phyloP scores from a whole-genome alignment of 2,797 vertebrate species.

The Syndactyla subalaris region DNA sequence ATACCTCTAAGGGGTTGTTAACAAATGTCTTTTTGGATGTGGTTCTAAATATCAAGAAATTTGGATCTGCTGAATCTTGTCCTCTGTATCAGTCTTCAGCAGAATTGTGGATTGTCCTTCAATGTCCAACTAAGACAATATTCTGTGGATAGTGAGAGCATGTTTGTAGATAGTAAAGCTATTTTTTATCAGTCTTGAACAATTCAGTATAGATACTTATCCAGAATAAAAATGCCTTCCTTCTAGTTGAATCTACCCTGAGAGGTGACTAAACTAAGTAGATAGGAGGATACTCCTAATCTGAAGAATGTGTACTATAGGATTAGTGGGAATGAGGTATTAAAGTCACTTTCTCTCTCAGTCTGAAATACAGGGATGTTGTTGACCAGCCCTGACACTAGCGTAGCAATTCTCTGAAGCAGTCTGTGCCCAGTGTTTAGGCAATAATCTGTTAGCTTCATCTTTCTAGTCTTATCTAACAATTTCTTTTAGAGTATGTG shows the following conservation, averaged over 20 bases:
- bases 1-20: neutral
- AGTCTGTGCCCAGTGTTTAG: neutral
- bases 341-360: neutral
- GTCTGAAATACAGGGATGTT: neutral
- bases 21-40: neutral
- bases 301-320: neutral
- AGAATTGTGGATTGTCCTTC: neutral
- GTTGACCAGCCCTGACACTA: neutral
- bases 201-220: neutral
- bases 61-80: neutral
- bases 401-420: neutral
- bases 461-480: neutral
- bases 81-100: neutral
- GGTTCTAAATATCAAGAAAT: neutral
- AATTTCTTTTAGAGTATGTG: neutral
- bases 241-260: neutral
- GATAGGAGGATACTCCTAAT: neutral
- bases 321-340: neutral
- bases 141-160: neutral
- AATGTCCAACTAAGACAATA: neutral
- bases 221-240: neutral
- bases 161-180: neutral
- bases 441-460: neutral
- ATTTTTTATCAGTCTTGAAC: neutral
- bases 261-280: neutral